Evolutionary conservation across 1,140 invertebrate species (phyloP).

Genomic region (Pseudomyrmex gracilis): DNA sequence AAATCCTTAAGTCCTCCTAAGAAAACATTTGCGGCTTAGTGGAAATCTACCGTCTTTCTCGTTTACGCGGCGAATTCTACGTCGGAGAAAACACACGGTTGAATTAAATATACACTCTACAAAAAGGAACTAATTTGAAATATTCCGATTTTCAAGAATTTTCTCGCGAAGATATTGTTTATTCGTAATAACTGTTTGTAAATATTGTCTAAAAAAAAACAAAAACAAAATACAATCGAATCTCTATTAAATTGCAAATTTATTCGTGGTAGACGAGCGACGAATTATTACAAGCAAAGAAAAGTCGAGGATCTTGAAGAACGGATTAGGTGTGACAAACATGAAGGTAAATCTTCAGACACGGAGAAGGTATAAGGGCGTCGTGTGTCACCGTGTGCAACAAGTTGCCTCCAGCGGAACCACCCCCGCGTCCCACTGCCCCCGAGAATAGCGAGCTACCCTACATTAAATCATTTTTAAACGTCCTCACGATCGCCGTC

Average conservation of each 20-base stretch:
- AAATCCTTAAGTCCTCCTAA: constrained; percentile 59
- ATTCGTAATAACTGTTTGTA: no score
- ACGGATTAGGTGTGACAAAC: constrained; percentile 75
- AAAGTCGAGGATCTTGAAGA: constrained; percentile 65
- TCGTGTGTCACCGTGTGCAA: constrained; percentile 80
- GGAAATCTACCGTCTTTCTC: constrained; percentile 40
- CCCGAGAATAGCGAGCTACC: constrained; percentile 56
- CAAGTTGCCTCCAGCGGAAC: constrained; percentile 77
- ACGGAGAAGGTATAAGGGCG: constrained; percentile 75
- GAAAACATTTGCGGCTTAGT: constrained; percentile 52
- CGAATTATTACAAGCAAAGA: constrained; percentile 67
- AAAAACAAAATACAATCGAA: neutral
- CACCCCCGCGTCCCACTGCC: constrained; percentile 54
- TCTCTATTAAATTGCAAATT: neutral
- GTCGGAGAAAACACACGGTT: constrained; percentile 11
- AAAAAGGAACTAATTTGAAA: neutral
- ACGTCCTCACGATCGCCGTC: constrained; percentile 74
- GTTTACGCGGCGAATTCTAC: constrained; percentile 48
- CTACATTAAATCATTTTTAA: constrained; percentile 80
- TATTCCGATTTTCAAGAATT: neutral
- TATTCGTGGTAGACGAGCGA: constrained; percentile 41
- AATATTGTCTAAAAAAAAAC: neutral
- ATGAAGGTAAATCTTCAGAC: constrained; percentile 69
- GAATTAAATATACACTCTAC: constrained; percentile 15
- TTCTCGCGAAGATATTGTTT: neutral